These are phyloP conservation scores for Melanotaenia boesemani DNA, from an alignment of 2,797 vertebrate genomes.

Conservation along the genomic window DNA sequence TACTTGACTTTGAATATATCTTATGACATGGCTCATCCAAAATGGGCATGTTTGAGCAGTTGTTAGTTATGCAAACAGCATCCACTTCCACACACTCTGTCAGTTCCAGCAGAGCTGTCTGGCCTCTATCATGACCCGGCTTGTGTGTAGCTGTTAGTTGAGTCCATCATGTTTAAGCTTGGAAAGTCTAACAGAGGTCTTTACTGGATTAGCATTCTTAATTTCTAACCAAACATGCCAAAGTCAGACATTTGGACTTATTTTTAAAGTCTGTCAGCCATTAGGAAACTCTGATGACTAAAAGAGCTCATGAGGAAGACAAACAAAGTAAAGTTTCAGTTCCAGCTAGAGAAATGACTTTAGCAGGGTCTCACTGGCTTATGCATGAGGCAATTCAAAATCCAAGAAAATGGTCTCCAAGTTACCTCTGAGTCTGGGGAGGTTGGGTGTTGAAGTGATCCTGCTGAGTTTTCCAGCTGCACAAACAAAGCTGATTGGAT, in stretches of 20 bases:
- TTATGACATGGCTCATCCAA: constrained; percentile 30
- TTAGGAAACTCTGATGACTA: constrained; percentile 30
- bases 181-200: constrained; percentile 37
- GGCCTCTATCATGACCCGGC: constrained; percentile 65
- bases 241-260: constrained; percentile 15
- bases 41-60: constrained; percentile 42
- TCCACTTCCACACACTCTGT: constrained; percentile 54
- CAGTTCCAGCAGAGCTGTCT: constrained; percentile 63
- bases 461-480: constrained; percentile 81
- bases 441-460: constrained; percentile 69
- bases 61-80: constrained; percentile 62
- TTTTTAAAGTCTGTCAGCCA: constrained; percentile 39
- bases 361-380: constrained; percentile 44
- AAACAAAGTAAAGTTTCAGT: constrained; percentile 30
- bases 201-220: constrained; percentile 40
- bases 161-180: constrained; percentile 45
- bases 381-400: constrained; percentile 46
- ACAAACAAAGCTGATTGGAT: constrained; percentile 81
- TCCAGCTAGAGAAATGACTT: constrained; percentile 55
- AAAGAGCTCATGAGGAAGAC: constrained; percentile 32
- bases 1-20: constrained; percentile 58
- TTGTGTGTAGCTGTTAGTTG: constrained; percentile 56
- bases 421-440: constrained; percentile 62
- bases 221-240: constrained; percentile 40
- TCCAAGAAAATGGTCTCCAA: constrained; percentile 62